A percentile compares a stretch with the other conserved stretches of the same genome.
Conservation (phyloP, 2,797 vertebrate species). For the Malurus splendens region DNA sequence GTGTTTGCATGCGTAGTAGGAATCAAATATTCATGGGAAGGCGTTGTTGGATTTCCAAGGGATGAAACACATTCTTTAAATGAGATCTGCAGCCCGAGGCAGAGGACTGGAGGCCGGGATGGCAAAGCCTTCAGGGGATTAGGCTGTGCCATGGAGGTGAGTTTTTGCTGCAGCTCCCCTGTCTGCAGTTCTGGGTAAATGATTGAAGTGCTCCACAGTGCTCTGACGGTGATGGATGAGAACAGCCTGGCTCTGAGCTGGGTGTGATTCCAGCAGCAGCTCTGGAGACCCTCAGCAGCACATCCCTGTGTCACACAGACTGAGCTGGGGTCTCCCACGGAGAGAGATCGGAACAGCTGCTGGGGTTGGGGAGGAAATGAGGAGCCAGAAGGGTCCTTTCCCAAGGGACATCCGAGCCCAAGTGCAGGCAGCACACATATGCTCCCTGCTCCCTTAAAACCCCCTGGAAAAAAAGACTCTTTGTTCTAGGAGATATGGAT, state of each 20-base stretch:
- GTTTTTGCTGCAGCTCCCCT: not conserved
- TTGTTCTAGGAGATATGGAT: constrained; percentile 51
- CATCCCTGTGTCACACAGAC: not conserved
- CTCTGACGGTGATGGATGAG: not conserved
- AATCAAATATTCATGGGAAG: not conserved
- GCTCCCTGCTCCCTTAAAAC: not conserved
- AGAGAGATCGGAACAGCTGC: constrained; percentile 40
- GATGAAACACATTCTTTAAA: not conserved
- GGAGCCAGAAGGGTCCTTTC: constrained; percentile 14
- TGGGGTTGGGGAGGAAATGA: constrained; percentile 53
- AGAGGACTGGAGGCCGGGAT: not conserved
- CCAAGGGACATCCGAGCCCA: constrained; percentile 2
- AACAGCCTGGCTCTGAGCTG: not conserved
- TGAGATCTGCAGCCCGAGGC: not conserved
- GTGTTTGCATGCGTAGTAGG: not conserved
- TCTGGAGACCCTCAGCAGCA: not conserved
- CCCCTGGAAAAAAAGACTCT: constrained; percentile 49
- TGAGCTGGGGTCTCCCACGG: not conserved
- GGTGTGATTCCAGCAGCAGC: not conserved
- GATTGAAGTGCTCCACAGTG: not conserved
- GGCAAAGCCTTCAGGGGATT: not conserved
- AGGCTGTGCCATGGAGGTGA: constrained; percentile 34
- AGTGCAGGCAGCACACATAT: not conserved
- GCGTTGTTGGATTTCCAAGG: not conserved
- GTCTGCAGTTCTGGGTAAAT: not conserved